phyloP scores from a whole-genome alignment of 2,797 vertebrate species.

The Sardinella longiceps region DNA sequence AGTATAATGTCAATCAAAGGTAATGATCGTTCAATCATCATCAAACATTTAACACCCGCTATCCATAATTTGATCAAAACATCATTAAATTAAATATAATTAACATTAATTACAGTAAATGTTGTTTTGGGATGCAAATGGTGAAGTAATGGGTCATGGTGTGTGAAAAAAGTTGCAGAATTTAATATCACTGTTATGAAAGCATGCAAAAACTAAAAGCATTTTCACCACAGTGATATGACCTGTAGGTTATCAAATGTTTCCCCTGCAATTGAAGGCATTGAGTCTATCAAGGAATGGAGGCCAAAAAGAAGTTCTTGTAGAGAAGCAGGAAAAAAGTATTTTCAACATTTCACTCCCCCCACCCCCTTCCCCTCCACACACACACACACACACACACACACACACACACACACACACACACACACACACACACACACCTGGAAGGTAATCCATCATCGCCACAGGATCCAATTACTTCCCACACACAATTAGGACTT shows the following conservation, averaged over 20 bases:
- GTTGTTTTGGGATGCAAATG: not conserved
- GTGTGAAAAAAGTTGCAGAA: not conserved
- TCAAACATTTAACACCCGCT: too few species aligned
- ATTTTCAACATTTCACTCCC: too few species aligned
- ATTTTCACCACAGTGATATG: not conserved
- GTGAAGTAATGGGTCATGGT: not conserved
- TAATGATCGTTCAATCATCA: not conserved
- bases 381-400: not conserved
- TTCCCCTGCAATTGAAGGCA: not conserved
- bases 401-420: not conserved
- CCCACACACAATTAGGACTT: slow-evolving; percentile 37
- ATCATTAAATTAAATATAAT: not conserved
- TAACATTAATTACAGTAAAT: not conserved
- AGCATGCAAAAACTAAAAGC: too few species aligned
- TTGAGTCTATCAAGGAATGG: slow-evolving; percentile 7
- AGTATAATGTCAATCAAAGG: not conserved
- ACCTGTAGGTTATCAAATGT: not conserved
- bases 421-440: not conserved
- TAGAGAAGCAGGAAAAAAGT: not conserved
- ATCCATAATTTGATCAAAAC: not conserved
- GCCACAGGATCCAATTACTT: slow-evolving; percentile 32
- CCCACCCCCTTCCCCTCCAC: too few species aligned
- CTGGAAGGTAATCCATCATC: slow-evolving; percentile 40
- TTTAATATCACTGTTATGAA: not conserved
- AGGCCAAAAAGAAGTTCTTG: not conserved